Conservation (phyloP, 64 coral and sea anemone genomes). For the Montipora efflorescens region DNA sequence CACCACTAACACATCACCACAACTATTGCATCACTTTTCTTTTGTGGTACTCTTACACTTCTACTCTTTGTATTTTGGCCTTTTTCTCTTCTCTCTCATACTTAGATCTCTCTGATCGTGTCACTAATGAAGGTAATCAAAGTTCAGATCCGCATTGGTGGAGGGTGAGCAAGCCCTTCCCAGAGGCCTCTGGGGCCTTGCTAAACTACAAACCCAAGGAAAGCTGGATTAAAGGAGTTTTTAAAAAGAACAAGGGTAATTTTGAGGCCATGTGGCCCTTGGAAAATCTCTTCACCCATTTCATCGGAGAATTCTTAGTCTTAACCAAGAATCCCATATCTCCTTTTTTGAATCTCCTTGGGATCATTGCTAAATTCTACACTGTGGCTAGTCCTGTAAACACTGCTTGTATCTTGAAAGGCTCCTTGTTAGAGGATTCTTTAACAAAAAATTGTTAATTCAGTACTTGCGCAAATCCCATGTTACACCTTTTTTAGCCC, state of each 20-base stretch:
- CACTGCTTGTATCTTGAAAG: not conserved
- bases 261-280: not conserved
- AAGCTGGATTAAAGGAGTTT: constrained; percentile 16
- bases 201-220: not conserved
- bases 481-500: no score
- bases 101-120: constrained; percentile 2
- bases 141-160: constrained; percentile 15
- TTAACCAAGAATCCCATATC: not conserved
- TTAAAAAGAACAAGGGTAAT: constrained; percentile 6
- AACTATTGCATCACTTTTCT: not conserved
- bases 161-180: constrained; percentile 36
- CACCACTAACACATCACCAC: not conserved
- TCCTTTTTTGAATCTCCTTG: not conserved
- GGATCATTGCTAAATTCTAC: not conserved
- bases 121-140: constrained; percentile 2
- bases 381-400: no score
- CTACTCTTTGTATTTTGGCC: not conserved
- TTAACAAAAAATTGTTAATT: no score
- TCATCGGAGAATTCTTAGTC: not conserved
- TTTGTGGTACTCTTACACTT: not conserved
- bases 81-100: not conserved
- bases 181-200: not conserved
- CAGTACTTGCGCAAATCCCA: no score
- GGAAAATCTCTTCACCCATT: not conserved
- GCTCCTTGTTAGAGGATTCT: not conserved